Percentiles rank a stretch among this genome's conserved stretches.
These are phyloP conservation scores for Alosa alosa DNA, from an alignment of 2,113 vertebrate species.

Conservation along the genomic window DNA sequence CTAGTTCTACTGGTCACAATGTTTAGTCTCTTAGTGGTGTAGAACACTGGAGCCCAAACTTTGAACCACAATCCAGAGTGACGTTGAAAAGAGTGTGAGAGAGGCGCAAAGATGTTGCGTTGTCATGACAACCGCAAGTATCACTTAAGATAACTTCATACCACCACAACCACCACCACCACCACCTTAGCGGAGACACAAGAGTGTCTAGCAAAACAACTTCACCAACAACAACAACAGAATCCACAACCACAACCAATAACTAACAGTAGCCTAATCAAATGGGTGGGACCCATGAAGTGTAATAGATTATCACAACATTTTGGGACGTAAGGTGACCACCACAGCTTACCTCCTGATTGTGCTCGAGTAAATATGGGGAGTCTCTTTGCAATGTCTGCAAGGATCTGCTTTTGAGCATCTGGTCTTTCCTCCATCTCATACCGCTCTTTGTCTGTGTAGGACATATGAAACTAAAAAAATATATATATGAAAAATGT, in stretches of 20 bases:
- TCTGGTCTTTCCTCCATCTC: slow-evolving; percentile 91
- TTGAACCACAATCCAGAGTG: neutral
- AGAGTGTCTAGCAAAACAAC: neutral
- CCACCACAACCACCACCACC: neutral
- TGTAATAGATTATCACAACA: neutral
- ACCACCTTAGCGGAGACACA: neutral
- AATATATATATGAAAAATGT: slow-evolving; percentile 28
- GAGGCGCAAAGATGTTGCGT: neutral
- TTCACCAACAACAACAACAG: neutral
- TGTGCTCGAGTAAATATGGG: slow-evolving; percentile 88
- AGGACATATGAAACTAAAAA: slow-evolving; percentile 88
- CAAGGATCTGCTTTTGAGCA: slow-evolving; percentile 89
- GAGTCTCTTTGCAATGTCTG: slow-evolving; percentile 85
- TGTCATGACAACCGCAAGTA: neutral
- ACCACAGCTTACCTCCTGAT: slow-evolving; percentile 78
- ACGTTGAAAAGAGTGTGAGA: neutral
- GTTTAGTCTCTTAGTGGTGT: neutral
- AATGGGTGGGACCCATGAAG: neutral
- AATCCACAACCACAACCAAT: neutral
- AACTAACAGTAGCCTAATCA: neutral
- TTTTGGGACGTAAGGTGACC: neutral
- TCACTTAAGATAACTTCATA: neutral
- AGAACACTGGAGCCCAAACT: neutral
- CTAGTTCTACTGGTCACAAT: no score
- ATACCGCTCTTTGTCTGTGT: slow-evolving; percentile 88